Evolutionary conservation across 2,888 invertebrate genomes (phyloP), one percentile per base, ranked within the genome.

Genomic region (Ochropleura plecta): DNA sequence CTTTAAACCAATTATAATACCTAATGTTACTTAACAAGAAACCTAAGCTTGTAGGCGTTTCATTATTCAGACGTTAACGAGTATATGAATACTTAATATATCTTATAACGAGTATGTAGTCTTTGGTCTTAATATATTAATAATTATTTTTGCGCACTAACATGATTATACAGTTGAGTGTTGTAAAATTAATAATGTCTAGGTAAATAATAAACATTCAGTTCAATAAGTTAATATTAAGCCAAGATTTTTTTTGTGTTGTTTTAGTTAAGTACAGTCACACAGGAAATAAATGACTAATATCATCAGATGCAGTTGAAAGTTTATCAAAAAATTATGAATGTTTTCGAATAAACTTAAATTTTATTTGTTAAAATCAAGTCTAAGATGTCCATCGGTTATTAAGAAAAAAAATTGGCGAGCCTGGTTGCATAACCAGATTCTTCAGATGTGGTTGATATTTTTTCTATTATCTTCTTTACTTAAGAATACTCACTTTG

Each of bases 401-500:
- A 2, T 30, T 30, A 1, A 30, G 30, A 30, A 30, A 30, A 30
- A 30, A 30, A 30, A 30, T n/a, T n/a, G n/a, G n/a, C n/a, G n/a
- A 30, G 1, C 30, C 30, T 30, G 30, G 30, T 30, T 3, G 30
- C 30, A 2, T 30, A 30, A 2, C 30, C 30, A 30, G 3, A 30
- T 30, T 30, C 30, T 1, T 30, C 30, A 30, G 30, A 30, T 30
- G 3, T 30, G 3, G 30, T 30, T 30, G 3, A 30, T 30, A 30
- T 30, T 30, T 30, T 30, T 30, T 30, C 3, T 2, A 30, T 30
- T 0, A 53, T 4, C n/a, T 20, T 53, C 3, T 4, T 53, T 2
- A 55, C 1, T 12, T 20, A 30, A 8, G n/a, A 62, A 62, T 62
- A 96, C 97, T 97, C 96, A 99, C 99, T 99, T 98, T 98, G 98